phyloP scores from a whole-genome alignment of 1,140 invertebrate species.

The Mya arenaria region DNA sequence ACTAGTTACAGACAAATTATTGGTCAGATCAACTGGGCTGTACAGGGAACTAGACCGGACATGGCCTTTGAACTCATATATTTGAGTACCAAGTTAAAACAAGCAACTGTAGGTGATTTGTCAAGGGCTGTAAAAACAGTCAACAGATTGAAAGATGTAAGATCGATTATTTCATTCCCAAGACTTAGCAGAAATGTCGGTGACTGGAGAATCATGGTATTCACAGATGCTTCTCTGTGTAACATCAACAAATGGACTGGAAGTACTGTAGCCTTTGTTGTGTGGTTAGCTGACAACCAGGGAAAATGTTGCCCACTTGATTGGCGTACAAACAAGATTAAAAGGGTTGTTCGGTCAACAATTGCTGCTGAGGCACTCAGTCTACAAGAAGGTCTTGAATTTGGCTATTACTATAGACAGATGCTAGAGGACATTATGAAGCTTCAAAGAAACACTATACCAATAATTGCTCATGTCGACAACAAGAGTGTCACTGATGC shows the following conservation, averaged over 20 bases:
- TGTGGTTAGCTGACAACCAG: conserved; percentile 39
- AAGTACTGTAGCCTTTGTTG: conserved; percentile 48
- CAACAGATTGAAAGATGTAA: conserved; percentile 47
- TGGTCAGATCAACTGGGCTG: conserved; percentile 40
- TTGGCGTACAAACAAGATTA: conserved; percentile 29
- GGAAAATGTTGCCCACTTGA: conserved; percentile 21
- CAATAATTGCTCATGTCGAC: conserved; percentile 50
- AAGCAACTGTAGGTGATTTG: conserved; percentile 35
- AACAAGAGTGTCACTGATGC: conserved; percentile 62
- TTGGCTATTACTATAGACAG: conserved; percentile 34
- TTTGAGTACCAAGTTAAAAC: conserved; percentile 30
- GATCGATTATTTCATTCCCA: conserved; percentile 19
- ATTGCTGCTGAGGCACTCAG: conserved; percentile 52
- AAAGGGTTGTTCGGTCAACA: conserved; percentile 40
- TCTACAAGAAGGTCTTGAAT: conserved; percentile 44
- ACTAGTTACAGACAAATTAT: conserved; percentile 35
- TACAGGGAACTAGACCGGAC: conserved; percentile 47
- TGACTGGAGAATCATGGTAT: conserved; percentile 45
- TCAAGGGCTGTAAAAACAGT: conserved; percentile 35
- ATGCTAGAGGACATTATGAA: conserved; percentile 30
- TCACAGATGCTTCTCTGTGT: conserved; percentile 50
- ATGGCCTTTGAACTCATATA: conserved; percentile 41
- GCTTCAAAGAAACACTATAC: conserved; percentile 21
- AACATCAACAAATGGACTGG: conserved; percentile 47
- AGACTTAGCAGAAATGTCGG: conserved; percentile 14